A percentile compares a stretch with the other conserved stretches of the same genome.
phyloP scores from a whole-genome alignment of 2,113 vertebrate genomes.

The Zosterops hypoxanthus region DNA sequence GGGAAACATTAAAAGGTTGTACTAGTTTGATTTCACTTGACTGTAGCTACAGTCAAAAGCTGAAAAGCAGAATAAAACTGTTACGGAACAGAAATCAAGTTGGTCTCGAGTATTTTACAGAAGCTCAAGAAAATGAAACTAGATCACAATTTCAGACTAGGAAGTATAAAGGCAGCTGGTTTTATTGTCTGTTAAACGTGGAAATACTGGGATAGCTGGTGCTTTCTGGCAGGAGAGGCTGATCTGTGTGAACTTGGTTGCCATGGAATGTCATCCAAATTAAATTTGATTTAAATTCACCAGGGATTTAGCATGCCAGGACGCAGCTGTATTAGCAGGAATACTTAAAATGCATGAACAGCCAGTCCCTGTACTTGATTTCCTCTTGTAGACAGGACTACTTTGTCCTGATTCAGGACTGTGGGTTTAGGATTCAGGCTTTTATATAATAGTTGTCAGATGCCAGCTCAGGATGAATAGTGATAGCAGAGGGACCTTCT shows the following conservation, averaged over 20 bases:
- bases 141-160: not conserved
- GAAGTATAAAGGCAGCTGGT: not conserved
- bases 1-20: not conserved
- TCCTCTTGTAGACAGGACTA: not conserved
- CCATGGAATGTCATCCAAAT: not conserved
- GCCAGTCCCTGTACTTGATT: not conserved
- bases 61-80: not conserved
- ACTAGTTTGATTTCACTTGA: not conserved
- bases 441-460: not conserved
- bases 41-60: not conserved
- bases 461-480: not conserved
- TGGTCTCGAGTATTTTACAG: not conserved
- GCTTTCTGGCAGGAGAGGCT: not conserved
- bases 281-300: constrained; percentile 21
- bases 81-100: not conserved
- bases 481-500: not conserved
- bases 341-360: not conserved
- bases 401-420: not conserved
- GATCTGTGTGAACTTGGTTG: not conserved
- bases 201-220: constrained; percentile 9
- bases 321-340: not conserved
- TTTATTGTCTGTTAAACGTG: not conserved
- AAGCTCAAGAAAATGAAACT: not conserved
- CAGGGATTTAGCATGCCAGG: not conserved
- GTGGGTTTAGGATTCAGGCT: not conserved